A percentile compares a stretch with the other conserved stretches of the same genome.
These are phyloP conservation scores for Brachionus paranguensis DNA, from an alignment of 1,140 invertebrate species.

Conservation along the genomic window DNA sequence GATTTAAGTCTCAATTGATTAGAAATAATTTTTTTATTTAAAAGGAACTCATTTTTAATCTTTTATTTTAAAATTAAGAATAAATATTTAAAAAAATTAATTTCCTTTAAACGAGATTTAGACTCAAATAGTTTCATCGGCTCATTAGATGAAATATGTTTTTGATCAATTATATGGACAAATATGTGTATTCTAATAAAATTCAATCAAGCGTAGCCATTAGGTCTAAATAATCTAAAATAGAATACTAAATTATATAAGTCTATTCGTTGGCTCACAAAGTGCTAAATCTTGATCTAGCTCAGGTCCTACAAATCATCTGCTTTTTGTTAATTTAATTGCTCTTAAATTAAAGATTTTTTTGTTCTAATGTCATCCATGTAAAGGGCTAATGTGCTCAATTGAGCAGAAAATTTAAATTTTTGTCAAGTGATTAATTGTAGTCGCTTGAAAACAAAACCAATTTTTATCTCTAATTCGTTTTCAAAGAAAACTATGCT, in stretches of 20 bases:
- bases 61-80: neutral
- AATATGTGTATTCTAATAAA: neutral
- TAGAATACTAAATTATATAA: neutral
- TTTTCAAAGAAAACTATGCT: neutral
- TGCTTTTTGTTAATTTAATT: neutral
- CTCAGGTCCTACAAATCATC: neutral
- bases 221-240: neutral
- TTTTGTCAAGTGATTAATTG: constrained; percentile 17
- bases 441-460: neutral
- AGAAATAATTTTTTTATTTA: neutral
- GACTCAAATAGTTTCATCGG: neutral
- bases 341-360: neutral
- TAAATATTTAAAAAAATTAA: neutral
- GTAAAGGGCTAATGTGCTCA: neutral
- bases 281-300: neutral
- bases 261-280: neutral
- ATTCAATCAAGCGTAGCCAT: neutral
- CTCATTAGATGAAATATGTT: neutral
- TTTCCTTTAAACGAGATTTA: neutral
- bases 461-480: neutral
- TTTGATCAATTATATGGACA: neutral
- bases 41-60: neutral
- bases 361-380: neutral
- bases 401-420: neutral
- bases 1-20: neutral